Base-by-base conservation (phyloP, 2,113 vertebrate species). In the Paralichthys olivaceus region DNA sequence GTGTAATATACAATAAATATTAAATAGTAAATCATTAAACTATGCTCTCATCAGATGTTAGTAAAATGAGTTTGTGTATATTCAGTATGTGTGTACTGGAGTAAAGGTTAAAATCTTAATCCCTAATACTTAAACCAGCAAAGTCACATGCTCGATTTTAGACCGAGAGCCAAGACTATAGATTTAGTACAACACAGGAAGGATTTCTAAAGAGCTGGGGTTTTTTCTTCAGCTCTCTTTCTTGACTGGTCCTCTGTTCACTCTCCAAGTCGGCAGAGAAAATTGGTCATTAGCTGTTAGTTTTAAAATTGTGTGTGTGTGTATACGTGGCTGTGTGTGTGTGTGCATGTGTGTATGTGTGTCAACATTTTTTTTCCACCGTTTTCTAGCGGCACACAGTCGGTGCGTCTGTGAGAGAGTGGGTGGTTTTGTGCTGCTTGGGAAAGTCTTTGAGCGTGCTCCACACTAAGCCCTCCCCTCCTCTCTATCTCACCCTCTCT, bases 361-460 rank as follows among this genome's bases (percentile, higher is more conserved):
- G 14, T 14, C 23, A 26, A 59, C 53, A 47, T 78, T 62, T 75
- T 45, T 62, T 49, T 37, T 58, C 37, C 7, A 7, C 28, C 0
- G 43, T 79, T 26, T 73, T 60, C 20, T 67, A 26, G 32, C 54
- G 32, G n/a, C 54, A 23, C 34, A 20, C 80, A 69, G 47, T 80
- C 49, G 1, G 54, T 26, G 61, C 19, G 43, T 84, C 72, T 77
- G 25, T 70, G 61, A 65, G 55, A 45, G 72, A 45, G 84, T 77
- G 55, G 49, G 63, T 82, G 68, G 71, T 66, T 78, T 79, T 56
- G 60, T 57, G 32, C 57, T 65, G 59, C 72, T 85, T 62, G 45
- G 67, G 79, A 83, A 84, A 82, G 74, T 69, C 74, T 77, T 86
- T 74, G 58, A 79, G 65, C 12, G 9, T 47, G 49, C 76, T 69